A percentile compares a stretch with the other conserved stretches of the same genome.
These are phyloP conservation scores for Alethe diademata DNA, from an alignment of 2,113 vertebrate species.

Conservation along the genomic window DNA sequence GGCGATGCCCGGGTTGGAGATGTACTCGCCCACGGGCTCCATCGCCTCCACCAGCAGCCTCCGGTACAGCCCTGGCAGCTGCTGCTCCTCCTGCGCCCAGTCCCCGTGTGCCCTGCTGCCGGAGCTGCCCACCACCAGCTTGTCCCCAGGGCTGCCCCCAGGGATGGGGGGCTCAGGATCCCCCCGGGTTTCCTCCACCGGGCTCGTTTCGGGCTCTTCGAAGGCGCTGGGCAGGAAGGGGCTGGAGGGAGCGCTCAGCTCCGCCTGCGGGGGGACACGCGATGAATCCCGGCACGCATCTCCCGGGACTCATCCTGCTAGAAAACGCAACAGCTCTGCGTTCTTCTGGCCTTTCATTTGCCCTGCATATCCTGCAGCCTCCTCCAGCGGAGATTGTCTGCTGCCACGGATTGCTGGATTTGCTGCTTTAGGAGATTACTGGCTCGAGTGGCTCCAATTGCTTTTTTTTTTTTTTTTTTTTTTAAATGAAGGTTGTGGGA, in stretches of 20 bases:
- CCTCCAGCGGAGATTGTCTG: rapidly evolving
- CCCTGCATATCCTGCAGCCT: rapidly evolving
- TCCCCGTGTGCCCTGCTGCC: not conserved
- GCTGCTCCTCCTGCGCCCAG: not conserved
- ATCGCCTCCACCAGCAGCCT: not conserved
- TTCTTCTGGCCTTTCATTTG: rapidly evolving
- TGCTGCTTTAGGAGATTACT: not conserved
- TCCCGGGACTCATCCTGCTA: rapidly evolving
- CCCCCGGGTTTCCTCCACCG: not conserved
- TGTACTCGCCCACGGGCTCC: not conserved
- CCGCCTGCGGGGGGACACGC: conserved; percentile 3
- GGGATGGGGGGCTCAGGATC: rapidly evolving
- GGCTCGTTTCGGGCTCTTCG: conserved; percentile 66
- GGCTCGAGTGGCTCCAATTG: rapidly evolving
- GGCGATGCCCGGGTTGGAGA: not conserved
- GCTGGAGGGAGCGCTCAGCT: not conserved
- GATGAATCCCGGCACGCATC: rapidly evolving
- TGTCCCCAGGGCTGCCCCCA: not conserved
- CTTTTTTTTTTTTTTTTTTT: not conserved
- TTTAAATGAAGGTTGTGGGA: not conserved
- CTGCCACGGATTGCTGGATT: not conserved
- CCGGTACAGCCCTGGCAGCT: conserved; percentile 32
- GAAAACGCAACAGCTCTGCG: rapidly evolving
- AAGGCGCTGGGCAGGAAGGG: not conserved
- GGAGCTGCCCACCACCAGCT: not conserved